phyloP scores from a whole-genome alignment of 2,888 invertebrate species.

The Spilosoma lubricipeda region DNA sequence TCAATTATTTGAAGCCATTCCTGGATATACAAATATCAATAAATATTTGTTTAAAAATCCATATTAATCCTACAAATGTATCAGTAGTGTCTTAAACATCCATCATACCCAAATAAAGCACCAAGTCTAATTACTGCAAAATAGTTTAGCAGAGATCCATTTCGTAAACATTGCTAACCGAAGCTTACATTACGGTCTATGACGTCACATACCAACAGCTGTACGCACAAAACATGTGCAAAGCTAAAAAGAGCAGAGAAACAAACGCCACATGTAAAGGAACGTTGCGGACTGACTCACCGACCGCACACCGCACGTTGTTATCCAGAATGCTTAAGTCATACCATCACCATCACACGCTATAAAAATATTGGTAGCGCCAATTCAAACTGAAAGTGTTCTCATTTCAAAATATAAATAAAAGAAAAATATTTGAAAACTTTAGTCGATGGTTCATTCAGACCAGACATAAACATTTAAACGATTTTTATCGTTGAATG shows the following conservation, averaged over 20 bases:
- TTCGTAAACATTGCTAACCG: conserved; percentile 16
- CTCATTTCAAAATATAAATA: conserved; percentile 13
- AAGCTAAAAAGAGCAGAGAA: conserved; percentile 29
- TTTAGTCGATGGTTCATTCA: not conserved
- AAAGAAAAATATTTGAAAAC: not conserved
- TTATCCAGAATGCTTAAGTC: conserved; percentile 33
- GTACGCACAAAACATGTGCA: conserved; percentile 13
- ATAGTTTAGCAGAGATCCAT: conserved; percentile 9
- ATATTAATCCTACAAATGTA: not conserved
- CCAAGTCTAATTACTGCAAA: conserved; percentile 1
- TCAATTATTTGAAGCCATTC: not conserved
- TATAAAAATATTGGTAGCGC: conserved; percentile 17
- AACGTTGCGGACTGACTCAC: conserved; percentile 41
- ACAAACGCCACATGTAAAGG: conserved; percentile 41
- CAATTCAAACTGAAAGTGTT: conserved; percentile 19
- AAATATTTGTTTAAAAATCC: not conserved
- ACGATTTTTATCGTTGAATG: not conserved
- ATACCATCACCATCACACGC: conserved; percentile 19
- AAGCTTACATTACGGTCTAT: conserved; percentile 13
- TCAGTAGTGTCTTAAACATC: not conserved
- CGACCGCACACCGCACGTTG: conserved; percentile 24
- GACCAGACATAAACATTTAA: not conserved
- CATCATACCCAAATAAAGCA: too few species aligned
- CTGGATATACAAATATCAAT: not conserved
- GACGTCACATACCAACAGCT: conserved; percentile 17